Conservation (phyloP, 2,797 vertebrate genomes). For the Prionace glauca region DNA sequence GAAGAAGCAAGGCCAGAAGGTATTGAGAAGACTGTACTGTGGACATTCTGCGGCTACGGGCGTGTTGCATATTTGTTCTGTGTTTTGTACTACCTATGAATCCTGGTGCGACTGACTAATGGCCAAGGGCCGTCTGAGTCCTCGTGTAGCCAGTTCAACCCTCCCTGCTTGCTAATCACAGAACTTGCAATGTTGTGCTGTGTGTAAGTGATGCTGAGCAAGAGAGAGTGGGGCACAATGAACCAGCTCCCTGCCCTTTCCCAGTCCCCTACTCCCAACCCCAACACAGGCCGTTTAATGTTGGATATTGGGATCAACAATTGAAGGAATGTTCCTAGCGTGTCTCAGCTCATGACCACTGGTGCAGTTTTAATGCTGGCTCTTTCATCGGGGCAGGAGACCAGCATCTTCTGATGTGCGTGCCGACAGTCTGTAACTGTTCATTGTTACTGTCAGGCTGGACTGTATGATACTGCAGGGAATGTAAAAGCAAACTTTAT, state of each 20-base stretch:
- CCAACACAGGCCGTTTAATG: neutral
- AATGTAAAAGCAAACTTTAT: too few species aligned
- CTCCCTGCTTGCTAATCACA: neutral
- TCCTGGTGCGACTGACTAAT: neutral
- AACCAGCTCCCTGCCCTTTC: neutral
- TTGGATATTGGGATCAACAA: neutral
- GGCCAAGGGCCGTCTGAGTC: neutral
- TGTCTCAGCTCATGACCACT: neutral
- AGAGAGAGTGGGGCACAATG: neutral
- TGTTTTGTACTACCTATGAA: neutral
- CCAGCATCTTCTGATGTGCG: neutral
- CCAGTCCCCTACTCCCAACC: neutral
- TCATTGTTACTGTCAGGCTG: too few species aligned
- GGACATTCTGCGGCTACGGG: neutral
- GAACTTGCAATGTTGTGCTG: too few species aligned
- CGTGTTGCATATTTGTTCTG: neutral
- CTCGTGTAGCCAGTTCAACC: neutral
- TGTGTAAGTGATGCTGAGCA: too few species aligned
- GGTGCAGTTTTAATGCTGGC: neutral
- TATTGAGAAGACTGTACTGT: slow-evolving; percentile 43
- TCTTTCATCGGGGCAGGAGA: neutral
- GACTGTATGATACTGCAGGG: too few species aligned
- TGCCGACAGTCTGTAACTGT: neutral
- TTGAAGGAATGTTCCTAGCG: neutral
- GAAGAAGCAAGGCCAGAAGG: slow-evolving; percentile 86